Evolutionary conservation across 2,888 invertebrate species (phyloP).

Genomic region (Cerastoderma edule): DNA sequence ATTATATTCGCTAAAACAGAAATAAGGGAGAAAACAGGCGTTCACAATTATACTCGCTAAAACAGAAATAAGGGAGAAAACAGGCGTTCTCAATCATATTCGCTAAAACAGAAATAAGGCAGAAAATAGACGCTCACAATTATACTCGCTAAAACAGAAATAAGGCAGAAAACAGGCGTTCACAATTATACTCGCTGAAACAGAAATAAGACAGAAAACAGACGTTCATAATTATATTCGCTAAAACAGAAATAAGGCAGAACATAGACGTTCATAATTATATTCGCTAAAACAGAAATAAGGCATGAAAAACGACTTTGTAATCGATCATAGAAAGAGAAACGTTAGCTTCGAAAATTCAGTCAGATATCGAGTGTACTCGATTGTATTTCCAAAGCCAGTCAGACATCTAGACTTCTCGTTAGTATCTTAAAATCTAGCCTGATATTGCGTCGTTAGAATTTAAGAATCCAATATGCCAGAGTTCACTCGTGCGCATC

Average conservation of each 20-base stretch:
- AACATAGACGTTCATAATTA: conserved; percentile 40
- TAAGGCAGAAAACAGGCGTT: no score
- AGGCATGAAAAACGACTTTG: neutral
- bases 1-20: conserved; percentile 36
- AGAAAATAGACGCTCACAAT: conserved; percentile 41
- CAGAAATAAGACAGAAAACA: no score
- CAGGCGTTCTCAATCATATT: conserved; percentile 46
- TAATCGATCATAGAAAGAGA: neutral
- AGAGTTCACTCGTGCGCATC: no score
- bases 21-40: no score
- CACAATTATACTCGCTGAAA: conserved; percentile 43
- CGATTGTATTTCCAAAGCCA: no score
- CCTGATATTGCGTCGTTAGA: no score
- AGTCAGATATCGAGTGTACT: no score
- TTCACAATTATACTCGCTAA: conserved; percentile 46
- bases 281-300: conserved; percentile 37
- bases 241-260: conserved; percentile 37
- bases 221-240: conserved; percentile 41
- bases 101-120: conserved; percentile 36
- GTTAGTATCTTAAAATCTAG: no score
- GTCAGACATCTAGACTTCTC: no score
- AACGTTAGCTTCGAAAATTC: no score
- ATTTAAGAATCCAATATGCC: no score
- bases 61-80: conserved; percentile 16
- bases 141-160: conserved; percentile 35